Base-by-base conservation (phyloP, 2,797 vertebrate genomes). In the Pempheris klunzingeri region DNA sequence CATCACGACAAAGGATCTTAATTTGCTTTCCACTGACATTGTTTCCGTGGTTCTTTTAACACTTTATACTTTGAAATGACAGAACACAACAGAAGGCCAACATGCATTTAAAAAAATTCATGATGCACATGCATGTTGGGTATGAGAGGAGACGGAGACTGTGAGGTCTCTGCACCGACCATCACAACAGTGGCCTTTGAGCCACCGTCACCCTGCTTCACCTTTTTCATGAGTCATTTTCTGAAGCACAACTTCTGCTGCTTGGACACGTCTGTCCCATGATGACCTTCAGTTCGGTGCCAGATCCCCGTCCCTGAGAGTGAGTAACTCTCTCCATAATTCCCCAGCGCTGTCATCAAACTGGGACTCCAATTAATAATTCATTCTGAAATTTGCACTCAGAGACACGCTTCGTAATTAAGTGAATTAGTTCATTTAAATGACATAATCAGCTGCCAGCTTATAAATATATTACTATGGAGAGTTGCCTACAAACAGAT, bases 351-450 rank as follows among this genome's bases (percentile, higher is more conserved):
- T 77, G 79, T 87, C 87, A 85, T 75, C 76, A 52, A 28, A 41
- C 71, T 44, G 47, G 11, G 49, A 50, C 63, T 61, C 44, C 1
- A 15, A 81, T 82, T 82, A 83, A 87, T 86, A 76, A 86, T 81
- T 88, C 22, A 89, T 88, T 81, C 76, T 85, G 59, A 86, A 80
- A 67, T 82, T 74, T 74, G 76, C 58, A 82, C 77, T 82, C 55
- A 53, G 58, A 36, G 67, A 71, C 70, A 71, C n/a, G 13, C 66
- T 85, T 82, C 72, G 52, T 63, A 3, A 30, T 71, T 47, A 77
- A 85, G 28, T 71, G 54, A 81, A 89, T 91, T 84, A 84, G 65
- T 83, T 83, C 79, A 78, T 85, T 81, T 65, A 74, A 73, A 74
- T 74, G 75, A 87, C 75, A 74, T 57, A 62, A 57, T 69, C 59